Evolutionary conservation across 2,888 invertebrate genomes (phyloP).

Genomic region (Tetragonula carbonaria): DNA sequence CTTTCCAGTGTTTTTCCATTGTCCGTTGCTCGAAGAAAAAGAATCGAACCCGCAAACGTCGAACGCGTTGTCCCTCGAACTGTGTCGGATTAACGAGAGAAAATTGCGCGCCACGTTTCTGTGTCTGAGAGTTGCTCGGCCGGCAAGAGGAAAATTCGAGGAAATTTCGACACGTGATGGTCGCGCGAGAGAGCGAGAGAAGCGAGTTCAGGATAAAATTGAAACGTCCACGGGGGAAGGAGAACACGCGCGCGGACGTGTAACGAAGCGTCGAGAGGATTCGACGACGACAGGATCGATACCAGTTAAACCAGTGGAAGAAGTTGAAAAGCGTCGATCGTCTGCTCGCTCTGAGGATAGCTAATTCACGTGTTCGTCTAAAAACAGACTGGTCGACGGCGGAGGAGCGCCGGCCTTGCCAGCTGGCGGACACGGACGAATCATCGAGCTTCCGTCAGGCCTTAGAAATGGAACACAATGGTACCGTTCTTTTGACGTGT

Average conservation of each 20-base stretch:
- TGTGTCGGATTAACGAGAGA: slow-evolving; percentile 8
- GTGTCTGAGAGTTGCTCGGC: neutral
- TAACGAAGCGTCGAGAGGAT: neutral
- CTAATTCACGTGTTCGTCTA: slow-evolving; percentile 46
- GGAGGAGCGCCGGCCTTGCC: slow-evolving; percentile 40
- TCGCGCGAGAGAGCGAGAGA: neutral
- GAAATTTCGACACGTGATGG: slow-evolving; percentile 5
- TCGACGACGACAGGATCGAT: neutral
- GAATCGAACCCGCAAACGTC: slow-evolving; percentile 24
- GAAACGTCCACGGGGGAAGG: neutral
- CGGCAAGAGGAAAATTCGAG: neutral
- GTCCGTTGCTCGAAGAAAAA: slow-evolving; percentile 34
- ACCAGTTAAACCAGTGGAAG: neutral
- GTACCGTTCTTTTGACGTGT: slow-evolving; percentile 53
- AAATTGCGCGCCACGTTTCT: slow-evolving; percentile 2
- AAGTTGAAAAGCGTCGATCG: neutral
- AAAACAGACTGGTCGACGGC: slow-evolving; percentile 48
- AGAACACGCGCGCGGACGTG: neutral
- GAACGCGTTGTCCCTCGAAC: neutral
- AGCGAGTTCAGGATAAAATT: neutral
- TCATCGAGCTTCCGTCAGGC: slow-evolving; percentile 68
- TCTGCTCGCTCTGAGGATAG: slow-evolving; percentile 26
- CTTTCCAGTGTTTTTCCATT: no score
- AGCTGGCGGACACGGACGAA: slow-evolving; percentile 50
- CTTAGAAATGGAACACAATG: slow-evolving; percentile 64